These are phyloP conservation scores for Pogoniulus pusillus DNA, from an alignment of 2,797 vertebrate species.

Conservation along the genomic window DNA sequence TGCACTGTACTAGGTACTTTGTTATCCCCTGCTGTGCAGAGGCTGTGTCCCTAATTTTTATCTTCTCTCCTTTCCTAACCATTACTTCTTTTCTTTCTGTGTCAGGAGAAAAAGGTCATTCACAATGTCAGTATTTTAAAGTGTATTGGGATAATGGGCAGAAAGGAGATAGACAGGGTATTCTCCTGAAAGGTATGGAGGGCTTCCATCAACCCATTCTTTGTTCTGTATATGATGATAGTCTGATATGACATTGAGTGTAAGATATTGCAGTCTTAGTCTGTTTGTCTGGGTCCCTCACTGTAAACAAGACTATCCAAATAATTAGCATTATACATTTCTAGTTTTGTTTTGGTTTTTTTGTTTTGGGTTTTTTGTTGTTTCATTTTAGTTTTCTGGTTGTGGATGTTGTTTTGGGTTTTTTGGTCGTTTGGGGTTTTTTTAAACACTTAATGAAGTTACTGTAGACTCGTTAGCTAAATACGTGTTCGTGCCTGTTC, in stretches of 20 bases:
- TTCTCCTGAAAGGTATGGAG: slow-evolving; percentile 66
- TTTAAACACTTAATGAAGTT: not conserved
- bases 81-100: slow-evolving; percentile 66
- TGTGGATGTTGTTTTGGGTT: fast-evolving
- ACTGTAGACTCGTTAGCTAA: not conserved
- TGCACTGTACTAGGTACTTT: slow-evolving; percentile 20
- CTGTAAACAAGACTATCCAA: not conserved
- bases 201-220: slow-evolving; percentile 57
- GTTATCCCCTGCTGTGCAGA: slow-evolving; percentile 36
- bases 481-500: not conserved
- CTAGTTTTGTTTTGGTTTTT: not conserved
- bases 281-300: slow-evolving; percentile 11
- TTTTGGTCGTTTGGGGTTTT: not conserved
- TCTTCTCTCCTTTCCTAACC: slow-evolving; percentile 60
- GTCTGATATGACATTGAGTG: slow-evolving; percentile 30
- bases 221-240: slow-evolving; percentile 56
- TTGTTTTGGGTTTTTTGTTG: not conserved
- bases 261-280: not conserved
- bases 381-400: not conserved
- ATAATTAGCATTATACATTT: not conserved
- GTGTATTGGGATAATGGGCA: slow-evolving; percentile 70
- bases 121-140: slow-evolving; percentile 69
- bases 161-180: slow-evolving; percentile 70
- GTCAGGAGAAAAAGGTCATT: slow-evolving; percentile 70
- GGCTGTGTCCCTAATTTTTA: slow-evolving; percentile 54